phyloP scores from a whole-genome alignment of 2,888 invertebrate species.

The Agrotis ipsilon region DNA sequence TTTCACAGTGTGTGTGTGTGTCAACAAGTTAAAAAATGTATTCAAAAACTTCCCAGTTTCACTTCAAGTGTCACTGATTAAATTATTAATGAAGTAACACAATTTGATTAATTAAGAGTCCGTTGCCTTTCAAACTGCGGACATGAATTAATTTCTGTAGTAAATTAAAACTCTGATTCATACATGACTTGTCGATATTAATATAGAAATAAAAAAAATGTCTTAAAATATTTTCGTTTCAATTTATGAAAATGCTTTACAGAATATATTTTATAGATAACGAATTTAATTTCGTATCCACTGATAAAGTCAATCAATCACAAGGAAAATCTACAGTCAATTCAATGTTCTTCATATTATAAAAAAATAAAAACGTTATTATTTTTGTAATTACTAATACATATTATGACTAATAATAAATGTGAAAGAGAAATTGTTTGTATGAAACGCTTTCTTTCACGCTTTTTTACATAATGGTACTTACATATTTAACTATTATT shows the following conservation, averaged over 20 bases:
- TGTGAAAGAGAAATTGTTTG: too few relatives aligned
- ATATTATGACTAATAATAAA: too few relatives aligned
- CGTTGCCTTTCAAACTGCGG: constrained; percentile 32
- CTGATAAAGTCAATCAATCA: neutral
- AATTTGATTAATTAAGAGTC: constrained; percentile 49
- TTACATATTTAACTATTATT: too few relatives aligned
- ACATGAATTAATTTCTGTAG: constrained; percentile 29
- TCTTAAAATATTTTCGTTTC: neutral
- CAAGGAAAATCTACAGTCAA: neutral
- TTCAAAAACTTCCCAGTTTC: constrained; percentile 22
- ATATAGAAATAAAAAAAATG: neutral
- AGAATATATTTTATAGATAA: neutral
- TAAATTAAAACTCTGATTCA: constrained; percentile 21
- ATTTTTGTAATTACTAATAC: too few relatives aligned
- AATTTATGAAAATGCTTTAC: neutral
- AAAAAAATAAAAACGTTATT: neutral
- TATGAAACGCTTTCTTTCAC: too few relatives aligned
- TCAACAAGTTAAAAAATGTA: constrained; percentile 18
- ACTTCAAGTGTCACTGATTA: constrained; percentile 29
- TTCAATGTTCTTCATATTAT: neutral
- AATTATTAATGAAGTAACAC: constrained; percentile 41
- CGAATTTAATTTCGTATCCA: neutral
- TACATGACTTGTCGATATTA: constrained; percentile 16
- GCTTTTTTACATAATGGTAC: too few relatives aligned
- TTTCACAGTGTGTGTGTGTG: neutral